Conservation (phyloP, 2,113 vertebrate genomes). For the Aegypius monachus region DNA sequence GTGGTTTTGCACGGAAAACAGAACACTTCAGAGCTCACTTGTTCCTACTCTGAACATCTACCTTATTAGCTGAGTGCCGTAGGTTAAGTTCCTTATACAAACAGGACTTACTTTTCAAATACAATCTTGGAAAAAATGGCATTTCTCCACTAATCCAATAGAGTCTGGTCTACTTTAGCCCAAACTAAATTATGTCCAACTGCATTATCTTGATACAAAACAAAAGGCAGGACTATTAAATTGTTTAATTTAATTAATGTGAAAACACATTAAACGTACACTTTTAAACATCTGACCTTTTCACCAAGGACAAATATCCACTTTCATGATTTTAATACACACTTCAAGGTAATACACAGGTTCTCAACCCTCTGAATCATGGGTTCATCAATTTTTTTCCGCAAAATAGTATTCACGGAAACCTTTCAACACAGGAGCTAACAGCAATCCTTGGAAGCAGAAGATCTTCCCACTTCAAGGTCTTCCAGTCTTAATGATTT, state of each 20-base stretch:
- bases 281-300: constrained; percentile 35
- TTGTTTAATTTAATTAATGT: background rate
- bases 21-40: background rate
- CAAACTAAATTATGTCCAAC: background rate
- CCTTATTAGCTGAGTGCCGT: background rate
- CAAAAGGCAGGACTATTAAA: background rate
- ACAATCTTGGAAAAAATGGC: background rate
- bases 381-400: background rate
- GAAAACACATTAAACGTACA: background rate
- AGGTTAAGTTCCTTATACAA: background rate
- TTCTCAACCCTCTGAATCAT: background rate
- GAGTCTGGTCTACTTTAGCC: background rate
- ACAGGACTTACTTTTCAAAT: background rate
- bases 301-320: constrained; percentile 13
- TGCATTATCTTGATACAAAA: background rate
- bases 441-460: background rate
- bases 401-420: background rate
- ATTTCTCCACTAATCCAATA: background rate
- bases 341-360: background rate
- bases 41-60: background rate
- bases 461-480: background rate
- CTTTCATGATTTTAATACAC: background rate
- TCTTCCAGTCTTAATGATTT: background rate
- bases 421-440: background rate
- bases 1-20: background rate